These are phyloP conservation scores for Amphimallon solstitiale DNA, from an alignment of 2,888 invertebrate genomes.

Conservation along the genomic window DNA sequence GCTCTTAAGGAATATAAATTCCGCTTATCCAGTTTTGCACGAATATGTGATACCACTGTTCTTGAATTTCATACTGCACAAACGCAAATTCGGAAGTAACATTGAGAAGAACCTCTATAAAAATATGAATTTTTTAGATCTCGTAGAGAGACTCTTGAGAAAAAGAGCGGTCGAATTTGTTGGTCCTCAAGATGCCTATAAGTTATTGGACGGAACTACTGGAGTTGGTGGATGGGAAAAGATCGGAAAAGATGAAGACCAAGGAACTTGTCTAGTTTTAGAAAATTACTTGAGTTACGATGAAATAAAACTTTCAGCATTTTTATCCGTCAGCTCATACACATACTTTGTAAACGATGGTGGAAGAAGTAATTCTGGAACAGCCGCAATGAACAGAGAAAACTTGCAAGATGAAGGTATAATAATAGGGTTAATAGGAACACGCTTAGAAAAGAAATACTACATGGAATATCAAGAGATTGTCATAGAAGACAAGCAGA, in stretches of 20 bases:
- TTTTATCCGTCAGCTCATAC: slow-evolving; percentile 69
- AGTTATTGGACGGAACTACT: slow-evolving; percentile 64
- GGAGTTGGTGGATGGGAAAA: slow-evolving; percentile 69
- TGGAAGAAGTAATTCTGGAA: slow-evolving; percentile 65
- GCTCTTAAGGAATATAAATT: slow-evolving; percentile 64
- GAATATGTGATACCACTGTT: slow-evolving; percentile 72
- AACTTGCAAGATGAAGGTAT: slow-evolving; percentile 62
- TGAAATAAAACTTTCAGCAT: slow-evolving; percentile 71
- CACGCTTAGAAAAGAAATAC: slow-evolving; percentile 65
- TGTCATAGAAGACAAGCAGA: slow-evolving; percentile 50
- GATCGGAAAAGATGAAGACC: slow-evolving; percentile 63
- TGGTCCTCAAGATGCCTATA: slow-evolving; percentile 64
- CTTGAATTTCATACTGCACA: slow-evolving; percentile 73
- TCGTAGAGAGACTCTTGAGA: slow-evolving; percentile 68
- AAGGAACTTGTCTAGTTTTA: slow-evolving; percentile 66
- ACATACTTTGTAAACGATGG: slow-evolving; percentile 72
- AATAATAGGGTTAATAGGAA: slow-evolving; percentile 66
- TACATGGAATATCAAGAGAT: slow-evolving; percentile 74
- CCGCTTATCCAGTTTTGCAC: slow-evolving; percentile 76
- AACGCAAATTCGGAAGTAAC: slow-evolving; percentile 65
- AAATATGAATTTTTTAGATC: slow-evolving; percentile 67
- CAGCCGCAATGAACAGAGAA: slow-evolving; percentile 61
- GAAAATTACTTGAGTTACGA: slow-evolving; percentile 72
- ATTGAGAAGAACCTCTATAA: slow-evolving; percentile 69
- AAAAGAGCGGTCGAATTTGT: slow-evolving; percentile 69